Percentiles rank a stretch among this genome's conserved stretches.
Conservation (phyloP, 2,888 invertebrate species). For the Drosophila mulleri region DNA sequence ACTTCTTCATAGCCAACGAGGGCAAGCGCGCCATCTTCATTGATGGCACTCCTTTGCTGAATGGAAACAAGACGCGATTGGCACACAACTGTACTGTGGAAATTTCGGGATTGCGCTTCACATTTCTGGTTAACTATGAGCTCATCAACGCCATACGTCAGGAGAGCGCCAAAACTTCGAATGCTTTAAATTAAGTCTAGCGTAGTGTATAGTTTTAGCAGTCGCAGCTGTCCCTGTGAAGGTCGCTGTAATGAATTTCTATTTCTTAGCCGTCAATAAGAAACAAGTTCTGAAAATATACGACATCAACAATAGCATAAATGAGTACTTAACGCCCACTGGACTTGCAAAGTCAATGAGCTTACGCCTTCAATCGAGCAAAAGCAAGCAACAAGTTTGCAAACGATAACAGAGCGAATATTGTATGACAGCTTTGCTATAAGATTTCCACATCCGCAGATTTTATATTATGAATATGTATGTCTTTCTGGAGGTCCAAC, state of each 20-base stretch:
- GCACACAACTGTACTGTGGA: conserved; percentile 98
- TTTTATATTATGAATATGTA: neutral
- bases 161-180: conserved; percentile 93
- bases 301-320: conserved; percentile 30
- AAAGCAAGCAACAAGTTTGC: conserved; percentile 40
- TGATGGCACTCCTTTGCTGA: conserved; percentile 95
- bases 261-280: conserved; percentile 44
- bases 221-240: conserved; percentile 25
- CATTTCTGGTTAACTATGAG: conserved; percentile 96
- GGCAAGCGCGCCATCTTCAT: conserved; percentile 97
- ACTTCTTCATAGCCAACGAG: conserved; percentile 97
- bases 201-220: conserved; percentile 15
- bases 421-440: neutral
- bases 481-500: neutral
- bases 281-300: conserved; percentile 57
- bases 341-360: conserved; percentile 34
- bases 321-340: conserved; percentile 52
- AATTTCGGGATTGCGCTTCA: conserved; percentile 96
- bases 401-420: conserved; percentile 3
- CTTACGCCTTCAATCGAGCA: conserved; percentile 63
- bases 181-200: conserved; percentile 84
- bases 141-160: conserved; percentile 94
- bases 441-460: neutral
- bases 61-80: conserved; percentile 94
- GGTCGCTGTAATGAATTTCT: conserved; percentile 42